A percentile compares a stretch with the other conserved stretches of the same genome.
Evolutionary conservation across 2,797 vertebrate genomes (phyloP).

Genomic region (Tarsius wallacei): DNA sequence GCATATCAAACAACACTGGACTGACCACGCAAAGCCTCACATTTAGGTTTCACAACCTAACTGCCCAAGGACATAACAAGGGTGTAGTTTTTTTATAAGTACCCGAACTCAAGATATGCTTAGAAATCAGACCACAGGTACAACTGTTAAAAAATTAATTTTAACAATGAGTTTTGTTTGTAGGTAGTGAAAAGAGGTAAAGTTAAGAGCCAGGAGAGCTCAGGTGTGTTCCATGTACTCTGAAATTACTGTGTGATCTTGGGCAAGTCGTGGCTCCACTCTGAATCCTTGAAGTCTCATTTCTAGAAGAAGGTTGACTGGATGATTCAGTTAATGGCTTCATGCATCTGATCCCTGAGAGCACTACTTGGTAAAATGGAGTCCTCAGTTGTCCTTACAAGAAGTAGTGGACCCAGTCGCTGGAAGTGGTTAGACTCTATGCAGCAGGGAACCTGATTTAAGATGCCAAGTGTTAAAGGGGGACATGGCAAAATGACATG

Average conservation of each 20-base stretch:
- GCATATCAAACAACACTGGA: not conserved
- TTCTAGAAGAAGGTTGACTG: not conserved
- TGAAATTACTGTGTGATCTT: not conserved
- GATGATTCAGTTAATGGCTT: not conserved
- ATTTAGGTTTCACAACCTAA: not conserved
- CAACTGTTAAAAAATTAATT: not conserved
- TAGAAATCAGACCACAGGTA: not conserved
- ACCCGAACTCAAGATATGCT: not conserved
- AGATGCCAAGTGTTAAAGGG: not conserved
- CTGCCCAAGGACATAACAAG: not conserved
- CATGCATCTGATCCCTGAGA: not conserved
- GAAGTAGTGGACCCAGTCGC: accelerated
- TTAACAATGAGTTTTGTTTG: not conserved
- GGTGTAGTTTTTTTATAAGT: not conserved
- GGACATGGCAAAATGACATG: not conserved
- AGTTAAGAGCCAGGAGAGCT: not conserved
- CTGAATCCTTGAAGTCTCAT: not conserved
- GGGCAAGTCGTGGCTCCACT: not conserved
- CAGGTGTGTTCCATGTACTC: not conserved
- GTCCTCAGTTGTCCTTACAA: too few species aligned
- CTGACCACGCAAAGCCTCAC: not conserved
- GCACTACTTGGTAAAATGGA: not conserved
- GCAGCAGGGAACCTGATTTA: accelerated
- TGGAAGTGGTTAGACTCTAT: accelerated
- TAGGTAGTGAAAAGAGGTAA: not conserved